Percentiles rank a stretch among this genome's conserved stretches.
These are phyloP conservation scores for Watsonalla binaria DNA, from an alignment of 2,888 invertebrate species.

Conservation along the genomic window DNA sequence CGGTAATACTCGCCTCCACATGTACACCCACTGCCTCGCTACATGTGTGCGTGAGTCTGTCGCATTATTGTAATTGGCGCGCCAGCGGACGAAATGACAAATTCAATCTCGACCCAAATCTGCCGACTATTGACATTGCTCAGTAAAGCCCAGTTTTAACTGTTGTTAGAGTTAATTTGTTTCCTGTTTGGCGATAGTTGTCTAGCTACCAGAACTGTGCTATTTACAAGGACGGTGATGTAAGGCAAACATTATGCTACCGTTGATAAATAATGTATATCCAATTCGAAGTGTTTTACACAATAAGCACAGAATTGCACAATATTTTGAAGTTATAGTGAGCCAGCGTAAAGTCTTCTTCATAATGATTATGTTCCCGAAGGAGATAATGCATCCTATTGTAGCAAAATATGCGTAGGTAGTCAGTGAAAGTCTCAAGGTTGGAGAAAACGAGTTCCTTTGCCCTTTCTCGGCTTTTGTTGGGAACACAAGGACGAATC, in stretches of 20 bases:
- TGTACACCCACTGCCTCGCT: constrained; percentile 42
- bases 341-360: constrained; percentile 4
- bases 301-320: neutral
- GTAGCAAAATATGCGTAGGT: constrained; percentile 60
- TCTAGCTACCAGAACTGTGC: neutral
- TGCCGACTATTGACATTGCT: constrained; percentile 32
- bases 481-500: constrained; percentile 71
- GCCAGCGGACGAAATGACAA: constrained; percentile 51
- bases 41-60: constrained; percentile 34
- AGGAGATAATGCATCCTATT: constrained; percentile 12
- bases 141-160: constrained; percentile 21
- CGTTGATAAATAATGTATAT: neutral
- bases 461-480: constrained; percentile 78
- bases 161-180: constrained; percentile 21
- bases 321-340: neutral
- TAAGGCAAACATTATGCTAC: neutral
- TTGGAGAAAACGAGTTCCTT: constrained; percentile 71
- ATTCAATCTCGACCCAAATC: constrained; percentile 65
- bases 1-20: constrained; percentile 73
- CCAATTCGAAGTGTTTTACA: neutral
- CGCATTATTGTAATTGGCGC: constrained; percentile 59
- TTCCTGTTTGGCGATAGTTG: constrained; percentile 21
- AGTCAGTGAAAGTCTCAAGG: constrained; percentile 76
- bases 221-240: neutral
- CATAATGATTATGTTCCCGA: neutral